Base-by-base conservation (phyloP, 2,888 invertebrate genomes). In the Latheticus oryzae region DNA sequence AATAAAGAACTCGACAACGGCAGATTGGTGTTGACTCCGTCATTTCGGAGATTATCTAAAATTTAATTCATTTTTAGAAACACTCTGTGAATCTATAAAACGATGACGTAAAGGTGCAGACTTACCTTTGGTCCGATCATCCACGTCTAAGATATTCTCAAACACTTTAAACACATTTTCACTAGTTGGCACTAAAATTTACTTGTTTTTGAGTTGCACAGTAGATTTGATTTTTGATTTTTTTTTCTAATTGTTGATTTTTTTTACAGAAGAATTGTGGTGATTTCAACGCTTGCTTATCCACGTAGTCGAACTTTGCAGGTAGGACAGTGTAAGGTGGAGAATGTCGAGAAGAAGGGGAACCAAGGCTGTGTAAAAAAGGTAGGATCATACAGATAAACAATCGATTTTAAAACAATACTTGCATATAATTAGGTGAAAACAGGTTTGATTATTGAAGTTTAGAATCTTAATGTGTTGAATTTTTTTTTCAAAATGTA, bases 1-100 rank as follows among this genome's bases (percentile, higher is more conserved):
- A 84, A 80, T 98, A 99, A 56, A 97, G 86, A 48, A 98, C 97
- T 63, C 96, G 89, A 81, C 97, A 98, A 71, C 96, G 89, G 82
- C 97, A 95, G 74, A 96, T 95, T 76, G 96, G 97, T 73, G 93
- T 96, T 73, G 94, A 91, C 77, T 90, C 90, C 52, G 84, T 82
- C 80, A 85, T 86, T 68, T 73, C 64, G 38, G 23, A 42, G 43
- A 13, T 2, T 23, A 11, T 32, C 8, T 7, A 8, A 13, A 13
- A 26, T 11, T 15, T 4, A 38, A 13, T 23, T 8, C 16, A 5
- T 16, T 28, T 19, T 19, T 19, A 19, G 5, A 19, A 19, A 19
- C 3, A 19, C n/a, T n/a, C n/a, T 19, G 21, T 19, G 21, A 19
- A 19, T 5, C 21, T 19, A 19, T 19, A 19, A 19, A n/a, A n/a